phyloP scores from a whole-genome alignment of 2,797 vertebrate genomes.

The Cercopithecus diana region DNA sequence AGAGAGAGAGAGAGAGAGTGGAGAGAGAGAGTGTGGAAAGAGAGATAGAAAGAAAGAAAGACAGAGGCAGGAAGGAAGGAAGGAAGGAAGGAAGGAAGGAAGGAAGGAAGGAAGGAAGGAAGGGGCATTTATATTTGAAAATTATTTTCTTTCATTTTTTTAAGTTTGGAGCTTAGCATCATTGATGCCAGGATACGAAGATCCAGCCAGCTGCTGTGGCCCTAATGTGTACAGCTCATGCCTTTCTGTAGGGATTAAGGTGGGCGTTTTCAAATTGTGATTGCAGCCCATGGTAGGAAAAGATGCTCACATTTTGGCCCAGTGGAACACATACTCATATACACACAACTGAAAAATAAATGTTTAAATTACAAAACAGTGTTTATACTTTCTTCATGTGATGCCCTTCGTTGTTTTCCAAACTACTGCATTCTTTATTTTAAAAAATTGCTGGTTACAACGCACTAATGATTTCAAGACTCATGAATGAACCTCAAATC shows the following conservation, averaged over 20 bases:
- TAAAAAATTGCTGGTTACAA: not conserved
- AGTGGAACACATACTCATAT: too few relatives aligned
- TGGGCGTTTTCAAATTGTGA: not conserved
- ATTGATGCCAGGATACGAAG: not conserved
- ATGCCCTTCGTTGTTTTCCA: not conserved
- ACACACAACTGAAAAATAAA: not conserved
- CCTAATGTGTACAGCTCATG: accelerated
- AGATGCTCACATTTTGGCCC: not conserved
- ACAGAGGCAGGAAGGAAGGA: accelerated
- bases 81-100: too few relatives aligned
- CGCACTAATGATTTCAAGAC: not conserved
- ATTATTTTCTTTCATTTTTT: not conserved
- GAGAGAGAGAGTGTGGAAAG: too few relatives aligned
- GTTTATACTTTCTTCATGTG: not conserved
- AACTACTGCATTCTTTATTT: not conserved
- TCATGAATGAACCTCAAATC: not conserved
- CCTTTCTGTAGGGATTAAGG: not conserved
- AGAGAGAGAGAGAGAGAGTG: too few relatives aligned
- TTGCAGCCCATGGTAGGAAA: not conserved
- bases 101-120: too few relatives aligned
- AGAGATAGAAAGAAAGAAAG: too few relatives aligned
- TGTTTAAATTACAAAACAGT: not conserved
- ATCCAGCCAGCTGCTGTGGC: accelerated
- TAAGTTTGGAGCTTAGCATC: not conserved
- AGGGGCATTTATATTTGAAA: not conserved